Evolutionary conservation across 2,888 invertebrate genomes (phyloP).

Genomic region (Athalia rosae): DNA sequence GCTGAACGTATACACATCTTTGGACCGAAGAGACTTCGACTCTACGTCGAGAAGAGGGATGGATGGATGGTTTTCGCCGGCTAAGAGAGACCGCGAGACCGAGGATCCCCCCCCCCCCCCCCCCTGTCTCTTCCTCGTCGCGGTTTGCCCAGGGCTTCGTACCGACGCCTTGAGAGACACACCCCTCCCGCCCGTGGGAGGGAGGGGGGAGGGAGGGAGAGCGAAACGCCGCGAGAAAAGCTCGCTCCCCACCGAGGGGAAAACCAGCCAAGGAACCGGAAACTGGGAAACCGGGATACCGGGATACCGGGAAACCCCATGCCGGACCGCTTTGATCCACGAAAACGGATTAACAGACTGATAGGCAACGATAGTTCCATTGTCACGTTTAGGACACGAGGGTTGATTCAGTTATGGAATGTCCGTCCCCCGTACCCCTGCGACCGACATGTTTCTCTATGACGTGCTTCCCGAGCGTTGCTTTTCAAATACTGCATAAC

Average conservation of each 20-base stretch:
- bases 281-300: neutral
- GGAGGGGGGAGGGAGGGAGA: neutral
- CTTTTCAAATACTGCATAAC: too few species aligned
- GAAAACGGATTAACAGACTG: constrained; percentile 46
- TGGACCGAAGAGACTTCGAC: neutral
- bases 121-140: too few species aligned
- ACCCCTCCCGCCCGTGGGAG: neutral
- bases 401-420: constrained; percentile 34
- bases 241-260: too few species aligned
- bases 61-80: neutral
- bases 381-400: constrained; percentile 39
- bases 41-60: neutral
- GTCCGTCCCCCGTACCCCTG: neutral
- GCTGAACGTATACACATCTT: too few species aligned
- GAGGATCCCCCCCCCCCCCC: too few species aligned
- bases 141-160: constrained; percentile 21
- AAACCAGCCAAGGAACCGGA: too few species aligned
- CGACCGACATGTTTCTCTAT: too few species aligned
- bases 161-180: constrained; percentile 13
- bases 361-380: constrained; percentile 47
- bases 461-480: too few species aligned
- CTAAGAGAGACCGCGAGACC: neutral
- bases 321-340: constrained; percentile 42
- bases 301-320: neutral
- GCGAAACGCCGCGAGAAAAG: constrained; percentile 17